Conservation (phyloP, 2,888 invertebrate genomes). For the Labia minor region DNA sequence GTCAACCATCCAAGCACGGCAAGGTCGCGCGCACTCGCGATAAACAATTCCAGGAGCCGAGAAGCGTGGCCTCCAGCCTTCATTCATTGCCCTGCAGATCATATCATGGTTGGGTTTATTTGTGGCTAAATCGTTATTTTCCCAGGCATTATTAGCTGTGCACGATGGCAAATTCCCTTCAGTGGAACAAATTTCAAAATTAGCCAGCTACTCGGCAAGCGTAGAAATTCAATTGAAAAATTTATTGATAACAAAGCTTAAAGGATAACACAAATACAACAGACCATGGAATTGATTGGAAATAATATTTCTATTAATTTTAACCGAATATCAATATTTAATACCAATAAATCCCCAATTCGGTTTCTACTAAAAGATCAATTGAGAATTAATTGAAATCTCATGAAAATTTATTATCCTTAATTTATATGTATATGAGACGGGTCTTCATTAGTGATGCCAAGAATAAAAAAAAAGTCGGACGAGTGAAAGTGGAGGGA, state of each 20-base stretch:
- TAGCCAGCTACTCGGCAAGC: neutral
- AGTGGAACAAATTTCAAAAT: neutral
- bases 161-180: neutral
- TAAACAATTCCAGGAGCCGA: neutral
- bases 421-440: neutral
- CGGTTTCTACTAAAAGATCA: too few relatives aligned
- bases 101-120: neutral
- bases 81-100: neutral
- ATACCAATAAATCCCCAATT: too few relatives aligned
- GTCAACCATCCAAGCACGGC: neutral
- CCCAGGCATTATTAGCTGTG: neutral
- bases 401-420: neutral
- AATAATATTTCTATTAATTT: neutral
- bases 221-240: neutral
- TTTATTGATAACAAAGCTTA: neutral
- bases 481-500: neutral
- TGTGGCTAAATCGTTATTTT: conserved; percentile 7
- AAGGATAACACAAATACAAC: neutral
- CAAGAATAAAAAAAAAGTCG: neutral
- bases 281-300: neutral
- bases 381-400: too few relatives aligned
- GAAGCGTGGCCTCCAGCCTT: neutral
- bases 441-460: too few relatives aligned
- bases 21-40: neutral
- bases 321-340: neutral